These are phyloP conservation scores for Dione juno DNA, from an alignment of 2,888 invertebrate genomes.

Conservation along the genomic window DNA sequence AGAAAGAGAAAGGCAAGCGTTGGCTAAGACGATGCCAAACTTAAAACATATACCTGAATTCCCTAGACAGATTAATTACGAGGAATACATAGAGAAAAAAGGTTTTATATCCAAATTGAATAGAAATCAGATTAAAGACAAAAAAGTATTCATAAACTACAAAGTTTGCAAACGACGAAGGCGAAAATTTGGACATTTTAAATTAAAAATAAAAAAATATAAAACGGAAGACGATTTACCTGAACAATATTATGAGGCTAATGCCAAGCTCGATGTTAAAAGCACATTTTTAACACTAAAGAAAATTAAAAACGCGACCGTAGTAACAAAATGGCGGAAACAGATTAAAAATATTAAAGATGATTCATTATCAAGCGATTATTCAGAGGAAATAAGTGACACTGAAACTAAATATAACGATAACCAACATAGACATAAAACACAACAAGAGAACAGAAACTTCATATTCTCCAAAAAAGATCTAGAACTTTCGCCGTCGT, in stretches of 20 bases:
- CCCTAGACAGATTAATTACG: constrained; percentile 70
- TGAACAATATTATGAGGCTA: constrained; percentile 55
- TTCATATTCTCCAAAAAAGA: constrained; percentile 66
- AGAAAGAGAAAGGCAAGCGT: constrained; percentile 75
- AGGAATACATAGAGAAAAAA: constrained; percentile 60
- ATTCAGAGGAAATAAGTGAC: constrained; percentile 57
- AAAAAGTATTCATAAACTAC: constrained; percentile 53
- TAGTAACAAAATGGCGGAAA: constrained; percentile 63
- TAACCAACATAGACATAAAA: constrained; percentile 39
- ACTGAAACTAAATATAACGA: constrained; percentile 42
- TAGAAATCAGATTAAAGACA: constrained; percentile 31
- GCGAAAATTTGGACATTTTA: constrained; percentile 52
- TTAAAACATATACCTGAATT: constrained; percentile 71
- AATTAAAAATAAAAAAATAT: constrained; percentile 55
- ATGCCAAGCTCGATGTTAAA: constrained; percentile 57
- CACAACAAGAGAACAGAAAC: constrained; percentile 47
- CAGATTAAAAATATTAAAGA: constrained; percentile 33
- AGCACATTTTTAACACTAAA: constrained; percentile 57
- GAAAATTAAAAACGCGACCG: constrained; percentile 45
- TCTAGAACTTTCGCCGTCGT: constrained; percentile 62
- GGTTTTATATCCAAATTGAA: constrained; percentile 66
- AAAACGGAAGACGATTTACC: constrained; percentile 55
- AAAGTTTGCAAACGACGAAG: constrained; percentile 49
- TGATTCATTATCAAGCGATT: constrained; percentile 49
- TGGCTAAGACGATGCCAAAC: constrained; percentile 77